Base-by-base conservation (phyloP, 2,797 vertebrate genomes). In the Hydrocynus forskahlii region DNA sequence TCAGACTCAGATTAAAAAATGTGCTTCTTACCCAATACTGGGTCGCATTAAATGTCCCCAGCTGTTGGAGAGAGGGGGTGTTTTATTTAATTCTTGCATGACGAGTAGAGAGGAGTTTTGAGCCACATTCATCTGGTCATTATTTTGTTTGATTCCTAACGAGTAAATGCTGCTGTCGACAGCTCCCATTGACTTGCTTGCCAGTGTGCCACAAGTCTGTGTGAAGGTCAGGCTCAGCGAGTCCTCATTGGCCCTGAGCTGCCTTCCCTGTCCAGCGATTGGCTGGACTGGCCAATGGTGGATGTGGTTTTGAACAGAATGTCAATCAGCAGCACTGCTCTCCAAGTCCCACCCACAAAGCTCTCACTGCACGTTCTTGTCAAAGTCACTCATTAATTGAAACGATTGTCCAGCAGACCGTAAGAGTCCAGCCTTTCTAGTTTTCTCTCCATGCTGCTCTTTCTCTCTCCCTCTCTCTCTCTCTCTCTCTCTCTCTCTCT, bases 151-250 rank as follows among this genome's bases (percentile, higher is more conserved):
- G 96, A 97, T 96, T 66, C 94, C 91, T 91, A 88, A 89, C 1
- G 4, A 92, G 55, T 95, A 86, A 89, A 87, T 96, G 93, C 93
- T 84, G 86, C 94, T 95, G 93, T 94, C 93, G 92, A 94, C 95
- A 94, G 95, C 89, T 94, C 91, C 94, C 94, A 95, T 94, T 93
- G 94, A 96, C 82, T 75, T 75, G 84, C 76, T 84, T 80, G 91
- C 91, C 95, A 95, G 94, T 96, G 95, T 95, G 94, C 95, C 93
- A 93, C 91, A 91, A 93, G 93, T 89, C 86, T 87, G 92, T 92
- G 91, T 93, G 95, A 97, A 97, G 96, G 96, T 98, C 96, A 96
- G 91, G 85, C 90, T 88, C 92, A 90, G 89, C 25, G 91, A 93
- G 94, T 92, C 94, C 90, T 95, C 91, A 94, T 90, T 96, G 95